Conservation (phyloP, 2,888 invertebrate species). For the Salticus scenicus region DNA sequence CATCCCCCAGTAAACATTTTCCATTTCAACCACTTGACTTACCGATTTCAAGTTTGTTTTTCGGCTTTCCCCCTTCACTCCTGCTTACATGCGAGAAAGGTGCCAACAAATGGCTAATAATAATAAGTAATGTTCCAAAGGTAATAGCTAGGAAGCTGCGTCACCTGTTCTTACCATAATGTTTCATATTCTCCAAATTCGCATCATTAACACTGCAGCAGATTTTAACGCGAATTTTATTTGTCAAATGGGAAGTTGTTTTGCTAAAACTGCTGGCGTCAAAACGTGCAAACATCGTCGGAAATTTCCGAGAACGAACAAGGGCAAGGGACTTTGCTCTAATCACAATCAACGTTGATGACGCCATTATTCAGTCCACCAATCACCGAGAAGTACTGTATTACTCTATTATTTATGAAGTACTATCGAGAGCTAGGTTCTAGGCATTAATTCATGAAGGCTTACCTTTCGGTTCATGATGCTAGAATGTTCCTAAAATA, state of each 20-base stretch:
- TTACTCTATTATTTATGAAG: slow-evolving; percentile 22
- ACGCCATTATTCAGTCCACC: slow-evolving; percentile 56
- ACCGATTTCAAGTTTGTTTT: slow-evolving; percentile 43
- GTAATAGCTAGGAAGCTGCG: slow-evolving; percentile 49
- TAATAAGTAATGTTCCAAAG: slow-evolving; percentile 66
- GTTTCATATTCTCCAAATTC: slow-evolving; percentile 63
- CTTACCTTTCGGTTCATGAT: neutral
- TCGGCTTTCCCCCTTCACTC: slow-evolving; percentile 14
- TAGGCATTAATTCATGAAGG: slow-evolving; percentile 28
- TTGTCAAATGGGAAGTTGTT: slow-evolving; percentile 51
- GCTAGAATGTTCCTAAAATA: neutral
- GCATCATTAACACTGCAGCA: slow-evolving; percentile 63
- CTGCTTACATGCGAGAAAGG: slow-evolving; percentile 31
- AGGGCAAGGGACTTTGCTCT: slow-evolving; percentile 31
- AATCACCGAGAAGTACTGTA: slow-evolving; percentile 42
- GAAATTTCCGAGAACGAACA: slow-evolving; percentile 18
- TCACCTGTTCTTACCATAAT: slow-evolving; percentile 62
- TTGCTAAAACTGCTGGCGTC: slow-evolving; percentile 20
- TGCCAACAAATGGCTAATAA: slow-evolving; percentile 64
- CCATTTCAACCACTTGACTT: slow-evolving; percentile 58
- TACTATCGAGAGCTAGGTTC: neutral
- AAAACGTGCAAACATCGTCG: slow-evolving; percentile 49
- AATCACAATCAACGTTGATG: slow-evolving; percentile 63
- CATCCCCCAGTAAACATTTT: slow-evolving; percentile 35
- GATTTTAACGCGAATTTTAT: slow-evolving; percentile 66